Base-by-base conservation (phyloP, 1,140 invertebrate species). In the Brachionus rubens region DNA sequence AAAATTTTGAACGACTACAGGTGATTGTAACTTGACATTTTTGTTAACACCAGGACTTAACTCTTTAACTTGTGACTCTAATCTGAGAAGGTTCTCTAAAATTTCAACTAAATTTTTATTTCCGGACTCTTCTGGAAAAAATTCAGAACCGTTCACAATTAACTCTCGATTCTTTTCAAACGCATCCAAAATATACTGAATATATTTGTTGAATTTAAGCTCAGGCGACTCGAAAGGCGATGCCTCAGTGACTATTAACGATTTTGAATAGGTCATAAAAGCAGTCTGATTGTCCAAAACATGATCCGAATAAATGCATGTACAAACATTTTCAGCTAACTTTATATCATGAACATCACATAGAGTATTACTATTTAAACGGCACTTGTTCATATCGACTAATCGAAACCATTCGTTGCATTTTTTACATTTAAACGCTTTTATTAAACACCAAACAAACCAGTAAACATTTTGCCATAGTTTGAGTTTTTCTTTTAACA, bases 401-500 rank as follows among this genome's bases (percentile, higher is more conserved):
- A 72, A 21, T 14, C 68, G 28, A 30, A 72, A 72, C 68, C 68
- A 72, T 54, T 50, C 50, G 33, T 48, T 50, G 14, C 68, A 72
- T 5, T 52, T 72, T 72, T 72, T 72, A 36, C 68, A 72, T 46
- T 72, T 72, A 24, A 72, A 72, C 19, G 30, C 3, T 50, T 72
- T 72, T 0, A 48, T 24, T 28, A 72, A 54, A 36, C 90, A 90
- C 91, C 91, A 93, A 21, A 94, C 82, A 75, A 90, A 88, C 92
- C 92, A 94, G 83, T 93, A 93, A 2, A 92, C 91, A 80, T 89
- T 90, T 0, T 91, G 85, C 92, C 92, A 94, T 0, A 89, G 89
- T 76, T 90, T 90, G 30, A 92, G 84, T 78, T 91, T 89, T 14
- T 87, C 88, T 79, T 90, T 89, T 19, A 93, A 81, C 78, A 87